These are phyloP conservation scores for Ginglymostoma cirratum DNA, from an alignment of 2,113 vertebrate species.

Conservation along the genomic window DNA sequence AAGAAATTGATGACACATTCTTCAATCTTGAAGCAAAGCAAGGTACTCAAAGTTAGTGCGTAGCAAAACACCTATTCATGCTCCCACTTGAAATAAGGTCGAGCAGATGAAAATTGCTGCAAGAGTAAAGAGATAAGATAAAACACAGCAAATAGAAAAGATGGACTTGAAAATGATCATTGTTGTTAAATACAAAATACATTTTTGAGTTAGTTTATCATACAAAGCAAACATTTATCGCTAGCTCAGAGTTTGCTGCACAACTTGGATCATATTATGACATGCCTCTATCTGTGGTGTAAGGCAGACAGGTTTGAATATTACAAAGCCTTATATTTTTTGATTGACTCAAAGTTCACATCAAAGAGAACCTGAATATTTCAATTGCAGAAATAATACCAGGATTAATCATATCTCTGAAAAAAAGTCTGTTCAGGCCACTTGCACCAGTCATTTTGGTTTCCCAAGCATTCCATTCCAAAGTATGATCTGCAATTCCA, in stretches of 20 bases:
- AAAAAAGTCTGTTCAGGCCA: background rate
- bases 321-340: background rate
- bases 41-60: background rate
- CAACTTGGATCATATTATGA: background rate
- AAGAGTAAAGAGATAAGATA: background rate
- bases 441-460: background rate
- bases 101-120: background rate
- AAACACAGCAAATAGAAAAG: background rate
- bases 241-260: background rate
- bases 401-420: background rate
- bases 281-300: too few species aligned
- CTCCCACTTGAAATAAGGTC: background rate
- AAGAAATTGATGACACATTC: constrained; percentile 41
- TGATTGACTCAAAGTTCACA: background rate
- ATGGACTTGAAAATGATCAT: background rate
- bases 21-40: constrained; percentile 42
- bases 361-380: background rate
- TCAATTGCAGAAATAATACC: background rate
- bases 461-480: background rate
- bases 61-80: background rate
- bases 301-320: background rate
- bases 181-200: background rate
- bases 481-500: background rate
- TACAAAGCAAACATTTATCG: background rate
- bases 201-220: background rate